These are phyloP conservation scores for Leucophenga montana DNA, from an alignment of 2,888 invertebrate species.

Conservation along the genomic window DNA sequence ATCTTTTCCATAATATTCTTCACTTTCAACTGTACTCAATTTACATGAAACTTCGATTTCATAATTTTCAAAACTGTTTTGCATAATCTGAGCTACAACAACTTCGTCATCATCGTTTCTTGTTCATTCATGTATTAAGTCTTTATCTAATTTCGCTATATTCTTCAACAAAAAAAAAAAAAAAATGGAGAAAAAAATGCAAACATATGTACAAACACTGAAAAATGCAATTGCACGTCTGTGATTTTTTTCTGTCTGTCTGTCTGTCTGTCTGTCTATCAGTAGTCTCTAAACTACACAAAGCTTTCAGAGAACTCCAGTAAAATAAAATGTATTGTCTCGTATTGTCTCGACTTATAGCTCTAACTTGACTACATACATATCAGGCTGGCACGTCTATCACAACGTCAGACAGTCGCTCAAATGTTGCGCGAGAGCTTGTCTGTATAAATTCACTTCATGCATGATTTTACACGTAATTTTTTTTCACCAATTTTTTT, in stretches of 20 bases:
- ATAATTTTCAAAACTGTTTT: background rate
- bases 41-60: background rate
- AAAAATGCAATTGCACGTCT: background rate
- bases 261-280: background rate
- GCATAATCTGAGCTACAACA: background rate
- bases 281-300: conserved; percentile 18
- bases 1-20: no score
- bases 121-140: background rate
- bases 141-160: conserved; percentile 1
- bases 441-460: conserved; percentile 19
- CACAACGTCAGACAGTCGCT: conserved; percentile 1
- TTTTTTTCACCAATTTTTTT: background rate
- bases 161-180: background rate
- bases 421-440: background rate
- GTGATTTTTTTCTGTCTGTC: background rate
- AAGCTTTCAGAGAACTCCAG: background rate
- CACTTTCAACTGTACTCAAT: background rate
- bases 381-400: no score
- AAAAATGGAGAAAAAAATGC: background rate
- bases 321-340: background rate
- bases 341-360: no score
- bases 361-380: no score
- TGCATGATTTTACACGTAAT: conserved; percentile 25
- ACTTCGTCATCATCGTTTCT: background rate
- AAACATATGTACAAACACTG: background rate